phyloP scores from a whole-genome alignment of 2,113 vertebrate species.

The Opisthocomus hoazin region DNA sequence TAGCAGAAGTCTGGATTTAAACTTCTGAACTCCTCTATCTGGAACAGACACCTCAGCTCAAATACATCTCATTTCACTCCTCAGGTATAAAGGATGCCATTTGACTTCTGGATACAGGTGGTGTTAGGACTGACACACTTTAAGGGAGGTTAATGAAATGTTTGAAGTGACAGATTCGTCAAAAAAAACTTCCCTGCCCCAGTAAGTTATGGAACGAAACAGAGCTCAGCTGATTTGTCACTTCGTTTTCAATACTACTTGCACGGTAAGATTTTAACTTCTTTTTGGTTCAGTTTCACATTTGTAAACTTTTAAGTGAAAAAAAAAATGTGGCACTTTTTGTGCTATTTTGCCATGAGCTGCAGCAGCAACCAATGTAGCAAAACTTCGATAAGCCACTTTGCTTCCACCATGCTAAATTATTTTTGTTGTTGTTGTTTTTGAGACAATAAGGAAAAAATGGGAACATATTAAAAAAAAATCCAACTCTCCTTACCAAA shows the following conservation, averaged over 20 bases:
- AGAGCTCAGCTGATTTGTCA: neutral
- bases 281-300: neutral
- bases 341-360: neutral
- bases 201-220: neutral
- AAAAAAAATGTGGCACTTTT: neutral
- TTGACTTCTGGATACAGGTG: neutral
- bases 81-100: neutral
- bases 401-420: neutral
- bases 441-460: neutral
- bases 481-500: neutral
- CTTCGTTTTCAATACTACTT: neutral
- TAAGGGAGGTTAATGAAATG: neutral
- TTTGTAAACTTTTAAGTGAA: neutral
- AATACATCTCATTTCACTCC: neutral
- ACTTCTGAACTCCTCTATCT: neutral
- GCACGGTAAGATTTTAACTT: neutral
- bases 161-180: neutral
- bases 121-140: neutral
- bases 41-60: neutral
- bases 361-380: neutral
- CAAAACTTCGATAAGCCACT: neutral
- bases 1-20: neutral
- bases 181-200: neutral
- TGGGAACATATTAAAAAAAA: neutral
- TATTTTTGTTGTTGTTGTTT: neutral